Evolutionary conservation across 2,888 invertebrate species (phyloP).

Genomic region (Aspidiotus rigidus): DNA sequence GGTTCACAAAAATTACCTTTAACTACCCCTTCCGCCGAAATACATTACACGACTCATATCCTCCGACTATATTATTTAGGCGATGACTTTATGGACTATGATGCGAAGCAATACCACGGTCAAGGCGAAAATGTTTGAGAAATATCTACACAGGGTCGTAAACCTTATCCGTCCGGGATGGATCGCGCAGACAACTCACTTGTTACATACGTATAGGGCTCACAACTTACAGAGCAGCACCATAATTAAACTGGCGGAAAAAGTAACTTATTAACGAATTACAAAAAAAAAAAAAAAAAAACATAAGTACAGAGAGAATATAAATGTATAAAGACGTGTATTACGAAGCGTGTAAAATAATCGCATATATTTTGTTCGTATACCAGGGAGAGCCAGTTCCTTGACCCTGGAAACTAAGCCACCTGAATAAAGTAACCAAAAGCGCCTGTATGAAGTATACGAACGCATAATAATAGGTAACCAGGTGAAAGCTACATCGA

Average conservation of each 20-base stretch:
- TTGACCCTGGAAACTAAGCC: constrained; percentile 33
- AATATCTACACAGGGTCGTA: no score
- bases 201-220: background rate
- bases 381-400: constrained; percentile 25
- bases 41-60: no score
- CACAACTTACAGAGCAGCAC: background rate
- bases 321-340: constrained; percentile 13
- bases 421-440: constrained; percentile 31
- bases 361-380: background rate
- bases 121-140: no score
- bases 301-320: background rate
- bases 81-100: no score
- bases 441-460: constrained; percentile 26
- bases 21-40: no score
- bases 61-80: no score
- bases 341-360: constrained; percentile 24
- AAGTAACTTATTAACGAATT: background rate
- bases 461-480: constrained; percentile 33
- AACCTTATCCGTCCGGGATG: background rate
- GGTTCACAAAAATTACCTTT: no score
- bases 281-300: background rate
- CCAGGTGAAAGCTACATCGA: constrained; percentile 27
- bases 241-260: constrained; percentile 7
- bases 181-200: constrained; percentile 1
- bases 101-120: no score